Evolutionary conservation across 1,140 invertebrate genomes (phyloP), one percentile per base, ranked within the genome.

Genomic region (Drosophila nigromelanica): DNA sequence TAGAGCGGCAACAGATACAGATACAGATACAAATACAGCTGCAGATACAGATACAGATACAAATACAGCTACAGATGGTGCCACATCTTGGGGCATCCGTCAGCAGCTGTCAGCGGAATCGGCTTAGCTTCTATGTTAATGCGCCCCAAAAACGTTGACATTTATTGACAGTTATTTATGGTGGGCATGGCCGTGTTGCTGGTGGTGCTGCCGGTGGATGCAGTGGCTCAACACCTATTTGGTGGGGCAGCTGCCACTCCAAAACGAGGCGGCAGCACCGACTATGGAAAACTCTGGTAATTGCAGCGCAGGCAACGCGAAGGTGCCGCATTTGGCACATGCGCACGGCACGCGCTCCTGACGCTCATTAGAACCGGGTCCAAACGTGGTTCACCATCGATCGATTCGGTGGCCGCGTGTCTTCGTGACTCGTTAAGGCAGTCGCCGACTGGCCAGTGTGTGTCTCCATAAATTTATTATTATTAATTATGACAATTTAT

Each of bases 401-500:
- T 39, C 27, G 47, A 33, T 48, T 33, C 68, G 8, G 33, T 50
- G n/a, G 33, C 33, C 51, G 47, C 69, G 67, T 40, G 27, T 40
- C 33, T 12, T 30, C 27, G 40, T 24, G 30, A 42, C 71, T 69
- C 45, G 42, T 47, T 69, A 60, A 14, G 54, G 62, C 24, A 69
- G 64, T 73, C 61, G 56, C 64, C 68, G 50, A 67, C 75, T 66
- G 60, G 48, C 60, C 48, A 79, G 68, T 27, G 27, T 27, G 27
- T 27, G 71, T 73, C 70, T 68, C 82, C 81, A 87, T 86, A 87
- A 78, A 75, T 61, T 78, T 61, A 62, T 69, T 60, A 60, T 79
- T 87, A 86, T 87, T 87, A 86, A 86, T 82, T 87, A 87, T 86
- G 82, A 86, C 82, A 87, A 87, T 89, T 82, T 82, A 78, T 85